These are phyloP conservation scores for Lasioglossum malachurum DNA, from an alignment of 2,888 invertebrate species.

Conservation along the genomic window DNA sequence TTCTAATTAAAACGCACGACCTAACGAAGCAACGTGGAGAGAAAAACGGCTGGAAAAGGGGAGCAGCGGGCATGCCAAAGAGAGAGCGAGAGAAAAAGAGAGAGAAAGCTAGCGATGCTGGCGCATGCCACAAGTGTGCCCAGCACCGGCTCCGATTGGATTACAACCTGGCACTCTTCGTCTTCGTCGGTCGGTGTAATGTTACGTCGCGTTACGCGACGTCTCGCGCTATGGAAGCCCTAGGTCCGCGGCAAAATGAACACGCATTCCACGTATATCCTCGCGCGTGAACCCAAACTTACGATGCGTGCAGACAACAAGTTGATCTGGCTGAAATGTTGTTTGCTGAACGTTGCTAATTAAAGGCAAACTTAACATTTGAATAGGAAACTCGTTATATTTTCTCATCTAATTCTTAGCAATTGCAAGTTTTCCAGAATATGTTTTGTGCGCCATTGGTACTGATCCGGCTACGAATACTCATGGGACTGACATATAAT, in stretches of 20 bases:
- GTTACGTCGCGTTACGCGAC: conserved; percentile 74
- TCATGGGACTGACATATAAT: too few relatives aligned
- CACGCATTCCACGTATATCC: conserved; percentile 62
- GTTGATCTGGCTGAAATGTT: conserved; percentile 68
- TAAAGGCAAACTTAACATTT: conserved; percentile 51
- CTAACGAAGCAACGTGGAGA: conserved; percentile 39
- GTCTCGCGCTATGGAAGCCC: conserved; percentile 72
- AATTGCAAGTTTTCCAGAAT: too few relatives aligned
- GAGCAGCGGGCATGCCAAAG: conserved; percentile 28
- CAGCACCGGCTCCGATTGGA: conserved; percentile 77
- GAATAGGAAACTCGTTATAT: neutral
- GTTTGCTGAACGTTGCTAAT: conserved; percentile 60
- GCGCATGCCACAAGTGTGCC: conserved; percentile 84
- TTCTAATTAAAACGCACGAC: conserved; percentile 54
- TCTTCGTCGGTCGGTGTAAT: conserved; percentile 72
- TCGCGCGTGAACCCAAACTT: conserved; percentile 69
- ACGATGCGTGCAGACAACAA: conserved; percentile 59
- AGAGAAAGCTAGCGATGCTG: conserved; percentile 52
- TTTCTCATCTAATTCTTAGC: too few relatives aligned
- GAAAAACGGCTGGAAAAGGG: conserved; percentile 28
- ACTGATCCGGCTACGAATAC: too few relatives aligned
- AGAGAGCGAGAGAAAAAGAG: conserved; percentile 41
- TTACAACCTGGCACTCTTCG: conserved; percentile 76
- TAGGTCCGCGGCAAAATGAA: conserved; percentile 71
- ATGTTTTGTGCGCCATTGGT: too few relatives aligned